phyloP scores from a whole-genome alignment of 2,797 vertebrate genomes.

The Gorsachius magnificus region DNA sequence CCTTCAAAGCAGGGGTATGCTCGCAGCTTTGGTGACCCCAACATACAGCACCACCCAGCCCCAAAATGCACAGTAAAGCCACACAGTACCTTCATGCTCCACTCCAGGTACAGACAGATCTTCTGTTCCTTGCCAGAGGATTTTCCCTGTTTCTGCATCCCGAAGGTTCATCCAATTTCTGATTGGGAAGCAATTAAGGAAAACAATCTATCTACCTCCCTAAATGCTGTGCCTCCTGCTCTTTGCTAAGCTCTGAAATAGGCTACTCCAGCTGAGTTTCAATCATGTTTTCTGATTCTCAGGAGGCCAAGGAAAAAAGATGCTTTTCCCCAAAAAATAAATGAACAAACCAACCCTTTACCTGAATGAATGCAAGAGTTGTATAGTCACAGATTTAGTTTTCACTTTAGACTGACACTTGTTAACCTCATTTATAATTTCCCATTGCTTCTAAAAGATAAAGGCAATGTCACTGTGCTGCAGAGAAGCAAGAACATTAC shows the following conservation, averaged over 20 bases:
- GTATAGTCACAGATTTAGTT: not conserved
- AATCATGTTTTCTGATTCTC: not conserved
- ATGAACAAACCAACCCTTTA: not conserved
- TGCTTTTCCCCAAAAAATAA: not conserved
- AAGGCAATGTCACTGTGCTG: not conserved
- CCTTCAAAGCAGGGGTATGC: not conserved
- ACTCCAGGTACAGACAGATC: slow-evolving; percentile 96
- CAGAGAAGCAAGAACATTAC: not conserved
- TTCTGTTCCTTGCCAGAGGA: slow-evolving; percentile 98
- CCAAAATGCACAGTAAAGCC: not conserved
- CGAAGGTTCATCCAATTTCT: slow-evolving; percentile 99
- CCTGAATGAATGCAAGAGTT: not conserved
- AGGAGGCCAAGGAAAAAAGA: not conserved
- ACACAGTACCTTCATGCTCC: slow-evolving; percentile 93
- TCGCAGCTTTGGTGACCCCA: not conserved
- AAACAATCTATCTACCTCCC: not conserved
- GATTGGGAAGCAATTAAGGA: slow-evolving; percentile 71
- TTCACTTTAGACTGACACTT: not conserved
- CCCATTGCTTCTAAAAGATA: not conserved
- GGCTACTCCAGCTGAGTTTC: not conserved
- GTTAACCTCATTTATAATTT: slow-evolving; percentile 33
- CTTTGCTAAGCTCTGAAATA: not conserved
- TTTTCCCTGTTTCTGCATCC: slow-evolving; percentile 96
- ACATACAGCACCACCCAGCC: not conserved
- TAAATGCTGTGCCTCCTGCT: not conserved